Base-by-base conservation (phyloP, 2,888 invertebrate genomes). In the Leucoma salicis region DNA sequence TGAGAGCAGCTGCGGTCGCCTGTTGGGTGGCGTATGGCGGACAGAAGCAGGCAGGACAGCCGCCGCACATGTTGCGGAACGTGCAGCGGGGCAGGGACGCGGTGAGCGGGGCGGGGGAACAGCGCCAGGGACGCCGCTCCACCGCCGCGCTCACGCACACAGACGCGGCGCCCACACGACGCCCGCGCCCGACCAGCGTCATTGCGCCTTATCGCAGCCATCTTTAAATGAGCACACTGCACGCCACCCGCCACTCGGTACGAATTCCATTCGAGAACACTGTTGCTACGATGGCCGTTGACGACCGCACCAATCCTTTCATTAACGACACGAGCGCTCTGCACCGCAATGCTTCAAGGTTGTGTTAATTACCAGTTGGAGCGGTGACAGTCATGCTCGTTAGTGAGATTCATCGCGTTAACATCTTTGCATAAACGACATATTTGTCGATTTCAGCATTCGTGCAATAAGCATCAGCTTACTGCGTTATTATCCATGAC, bases 161-260 rank as follows among this genome's bases (percentile, higher is more conserved):
- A 76, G 47, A 66, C 75, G 75, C 75, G 55, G 50, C 68, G 59
- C 72, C 77, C 71, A 78, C 78, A 77, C 80, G 79, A 78, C 83
- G 80, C 80, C 80, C 81, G 77, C 82, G 79, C 81, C 77, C 82
- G 81, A 80, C 70, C 77, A 85, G 80, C 85, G 85, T 83, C 87
- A 83, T 78, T 69, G 67, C 80, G 82, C 82, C 82, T 88, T 88
- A 89, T 89, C 87, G 87, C 78, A 80, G 83, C 82, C 88, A 89
- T 89, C 88, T 87, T 82, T 83, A 82, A 86, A 85, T 78, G 86
- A 85, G 81, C 85, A 70, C 82, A 76, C 66, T 74, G 76, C 87
- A 85, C 86, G 78, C 86, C 79, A 83, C 70, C 82, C 81, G 76
- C 79, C 71, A 72, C 78, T 74, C 77, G 76, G 78, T 78, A 82